Percentiles rank a stretch among this genome's conserved stretches.
Evolutionary conservation across 2,888 invertebrate species (phyloP).

Genomic region (Campopleginae sp.): DNA sequence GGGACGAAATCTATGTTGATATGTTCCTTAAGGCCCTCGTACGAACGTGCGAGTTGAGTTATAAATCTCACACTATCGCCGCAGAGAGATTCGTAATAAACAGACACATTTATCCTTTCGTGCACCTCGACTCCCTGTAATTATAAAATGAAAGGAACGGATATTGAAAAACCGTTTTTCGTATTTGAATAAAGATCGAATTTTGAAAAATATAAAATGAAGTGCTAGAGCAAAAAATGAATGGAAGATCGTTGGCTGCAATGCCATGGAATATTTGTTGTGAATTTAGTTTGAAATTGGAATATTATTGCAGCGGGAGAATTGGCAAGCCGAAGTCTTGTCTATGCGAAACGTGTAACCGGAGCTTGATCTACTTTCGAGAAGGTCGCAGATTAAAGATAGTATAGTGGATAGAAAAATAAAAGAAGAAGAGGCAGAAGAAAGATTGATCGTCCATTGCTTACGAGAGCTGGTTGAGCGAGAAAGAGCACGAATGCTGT

Average conservation of each 20-base stretch:
- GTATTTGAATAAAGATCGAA: not conserved
- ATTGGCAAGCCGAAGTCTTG: not conserved
- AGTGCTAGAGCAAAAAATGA: too few species aligned
- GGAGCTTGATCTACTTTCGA: slow-evolving; percentile 44
- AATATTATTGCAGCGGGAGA: not conserved
- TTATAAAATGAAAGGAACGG: not conserved
- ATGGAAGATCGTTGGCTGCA: not conserved
- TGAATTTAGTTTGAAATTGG: not conserved
- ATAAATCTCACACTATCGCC: slow-evolving; percentile 85
- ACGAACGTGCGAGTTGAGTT: slow-evolving; percentile 82
- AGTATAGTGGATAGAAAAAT: slow-evolving; percentile 5
- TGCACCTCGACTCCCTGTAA: slow-evolving; percentile 55
- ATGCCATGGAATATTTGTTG: not conserved
- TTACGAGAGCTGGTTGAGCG: slow-evolving; percentile 50
- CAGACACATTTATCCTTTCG: slow-evolving; percentile 80
- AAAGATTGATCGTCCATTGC: slow-evolving; percentile 18
- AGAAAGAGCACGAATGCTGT: slow-evolving; percentile 59
- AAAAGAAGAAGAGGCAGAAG: slow-evolving; percentile 1
- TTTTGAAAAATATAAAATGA: not conserved
- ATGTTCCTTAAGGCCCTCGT: slow-evolving; percentile 79
- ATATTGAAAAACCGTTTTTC: not conserved
- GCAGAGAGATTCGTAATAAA: slow-evolving; percentile 86
- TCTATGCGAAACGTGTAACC: slow-evolving; percentile 2
- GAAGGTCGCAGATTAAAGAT: slow-evolving; percentile 39
- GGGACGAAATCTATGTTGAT: slow-evolving; percentile 84